These are phyloP conservation scores for Echinops telfairi DNA, from an alignment of 2,113 vertebrate genomes.

Conservation along the genomic window DNA sequence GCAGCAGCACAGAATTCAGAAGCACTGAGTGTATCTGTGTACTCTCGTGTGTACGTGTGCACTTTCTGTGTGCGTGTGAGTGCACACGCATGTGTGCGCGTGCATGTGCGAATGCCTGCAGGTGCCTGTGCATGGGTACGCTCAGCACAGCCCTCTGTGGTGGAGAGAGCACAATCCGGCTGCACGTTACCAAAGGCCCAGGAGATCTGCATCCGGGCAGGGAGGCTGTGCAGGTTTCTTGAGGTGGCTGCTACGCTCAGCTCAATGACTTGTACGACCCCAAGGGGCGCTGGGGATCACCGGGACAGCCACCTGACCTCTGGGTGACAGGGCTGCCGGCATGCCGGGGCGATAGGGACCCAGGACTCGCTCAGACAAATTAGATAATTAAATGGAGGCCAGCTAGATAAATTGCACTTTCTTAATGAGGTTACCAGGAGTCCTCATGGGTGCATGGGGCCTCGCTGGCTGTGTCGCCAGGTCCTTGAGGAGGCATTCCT, in stretches of 20 bases:
- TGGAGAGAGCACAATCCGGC: not conserved
- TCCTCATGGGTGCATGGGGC: constrained; percentile 84
- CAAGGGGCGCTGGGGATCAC: not conserved
- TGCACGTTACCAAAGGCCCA: not conserved
- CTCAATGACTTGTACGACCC: constrained; percentile 71
- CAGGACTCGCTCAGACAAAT: constrained; percentile 83
- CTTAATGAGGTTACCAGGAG: constrained; percentile 87
- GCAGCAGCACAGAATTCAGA: not conserved
- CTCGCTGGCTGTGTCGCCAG: constrained; percentile 86
- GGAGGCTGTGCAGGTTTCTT: not conserved
- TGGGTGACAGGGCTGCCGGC: constrained; percentile 10
- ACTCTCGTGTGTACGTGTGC: fast-evolving
- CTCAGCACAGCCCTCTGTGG: constrained; percentile 12
- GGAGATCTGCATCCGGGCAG: not conserved
- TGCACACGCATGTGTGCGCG: not conserved
- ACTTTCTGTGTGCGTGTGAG: not conserved
- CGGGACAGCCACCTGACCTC: not conserved
- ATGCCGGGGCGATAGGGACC: constrained; percentile 65
- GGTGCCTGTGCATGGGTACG: fast-evolving
- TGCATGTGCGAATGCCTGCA: not conserved
- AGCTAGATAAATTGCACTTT: constrained; percentile 87
- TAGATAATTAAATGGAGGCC: constrained; percentile 87
- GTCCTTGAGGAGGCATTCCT: constrained; percentile 66
- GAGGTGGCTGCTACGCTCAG: constrained; percentile 52
- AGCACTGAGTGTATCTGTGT: fast-evolving